Base-by-base conservation (phyloP, 2,113 vertebrate genomes). In the Columbina picui region DNA sequence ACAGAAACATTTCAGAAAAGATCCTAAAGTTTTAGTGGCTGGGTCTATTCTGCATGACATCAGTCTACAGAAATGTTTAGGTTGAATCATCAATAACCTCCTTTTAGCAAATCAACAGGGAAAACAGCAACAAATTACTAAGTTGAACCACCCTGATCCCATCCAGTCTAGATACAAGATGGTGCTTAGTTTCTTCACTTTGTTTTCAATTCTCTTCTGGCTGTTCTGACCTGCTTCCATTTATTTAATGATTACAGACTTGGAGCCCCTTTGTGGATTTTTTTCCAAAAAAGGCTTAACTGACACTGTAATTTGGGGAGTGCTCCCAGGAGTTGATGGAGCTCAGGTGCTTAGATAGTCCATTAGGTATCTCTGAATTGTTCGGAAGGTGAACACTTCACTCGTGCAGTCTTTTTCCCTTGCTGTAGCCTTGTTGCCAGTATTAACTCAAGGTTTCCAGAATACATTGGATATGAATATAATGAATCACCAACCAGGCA, bases 271-370 rank as follows among this genome's bases (percentile, higher is more conserved):
- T 49, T 49, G 27, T 39, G 14, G 27, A 12, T 74, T 67, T 84
- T 45, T 12, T 43, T 75, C 34, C 53, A 7, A 50, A 79, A 59
- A 47, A 32, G 4, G 8, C 9, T 47, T 73, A 8, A 56, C 27
- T 80, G 56, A 20, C 45, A 57, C 10, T 41, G 22, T 50, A 78
- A 9, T 64, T 10, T 23, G 1, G 29, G 15, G 14, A 65, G 10
- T 0, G 0, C 3, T 80, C 18, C n/a, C 4, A 49, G 67, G 30
- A 73, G 30, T 0, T 80, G 68, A 7, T 20, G 30, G 21, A 65
- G n/a, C 18, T 69, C 26, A 29, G 22, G 34, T 6, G 1, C 12
- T 89, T 26, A 47, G 68, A 27, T n/a, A 6, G n/a, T 86, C 23
- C 10, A 6, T 36, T 18, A 65, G 52, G 19, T 14, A 49, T 8